Percentiles rank a stretch among this genome's conserved stretches.
These are phyloP conservation scores for Amphipyra tragopoginis DNA, from an alignment of 2,888 invertebrate genomes.

Conservation along the genomic window DNA sequence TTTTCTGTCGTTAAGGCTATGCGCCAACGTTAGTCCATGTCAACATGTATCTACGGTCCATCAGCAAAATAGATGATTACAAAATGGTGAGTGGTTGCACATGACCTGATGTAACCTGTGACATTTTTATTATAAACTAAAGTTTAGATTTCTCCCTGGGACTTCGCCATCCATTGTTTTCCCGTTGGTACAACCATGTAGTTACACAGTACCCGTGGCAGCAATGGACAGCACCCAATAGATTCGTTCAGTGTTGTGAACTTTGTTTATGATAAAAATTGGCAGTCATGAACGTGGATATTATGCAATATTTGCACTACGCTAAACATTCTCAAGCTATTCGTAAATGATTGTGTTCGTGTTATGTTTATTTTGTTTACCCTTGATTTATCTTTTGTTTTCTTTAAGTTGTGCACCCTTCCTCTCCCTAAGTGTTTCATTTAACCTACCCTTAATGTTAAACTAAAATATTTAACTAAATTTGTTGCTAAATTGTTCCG, in stretches of 20 bases:
- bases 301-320: constrained; percentile 83
- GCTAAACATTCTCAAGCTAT: constrained; percentile 81
- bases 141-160: constrained; percentile 62
- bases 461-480: constrained; percentile 45
- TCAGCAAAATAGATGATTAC: constrained; percentile 99
- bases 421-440: constrained; percentile 58
- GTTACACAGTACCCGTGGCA: constrained; percentile 21
- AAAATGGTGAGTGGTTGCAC: constrained; percentile 97
- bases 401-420: constrained; percentile 63
- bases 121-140: constrained; percentile 82
- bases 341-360: constrained; percentile 79
- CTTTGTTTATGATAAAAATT: constrained; percentile 84
- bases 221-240: constrained; percentile 43
- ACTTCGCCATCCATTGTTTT: constrained; percentile 40
- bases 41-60: constrained; percentile 99
- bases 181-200: constrained; percentile 21
- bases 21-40: constrained; percentile 96
- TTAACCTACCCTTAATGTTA: constrained; percentile 47
- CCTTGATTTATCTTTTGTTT: constrained; percentile 54
- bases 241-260: constrained; percentile 46
- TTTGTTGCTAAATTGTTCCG: constrained; percentile 43
- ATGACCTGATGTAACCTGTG: constrained; percentile 66
- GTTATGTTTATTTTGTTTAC: constrained; percentile 63
- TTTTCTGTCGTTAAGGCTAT: constrained; percentile 91
- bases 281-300: constrained; percentile 69